Evolutionary conservation across 2,888 invertebrate genomes (phyloP).

Genomic region (Lapara coniferarum): DNA sequence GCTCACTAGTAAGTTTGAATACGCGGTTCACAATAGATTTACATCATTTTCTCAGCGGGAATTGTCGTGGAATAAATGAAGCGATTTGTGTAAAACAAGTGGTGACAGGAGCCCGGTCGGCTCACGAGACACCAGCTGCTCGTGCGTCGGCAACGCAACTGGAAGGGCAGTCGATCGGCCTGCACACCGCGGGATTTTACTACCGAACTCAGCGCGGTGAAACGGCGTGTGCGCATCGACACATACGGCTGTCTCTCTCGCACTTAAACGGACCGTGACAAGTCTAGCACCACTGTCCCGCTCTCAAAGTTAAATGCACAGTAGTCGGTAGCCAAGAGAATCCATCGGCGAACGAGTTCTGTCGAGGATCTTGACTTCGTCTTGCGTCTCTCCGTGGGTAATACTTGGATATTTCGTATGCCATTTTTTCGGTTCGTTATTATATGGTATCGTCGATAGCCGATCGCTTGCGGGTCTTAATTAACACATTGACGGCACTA

Average conservation of each 20-base stretch:
- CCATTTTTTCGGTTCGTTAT: constrained; percentile 68
- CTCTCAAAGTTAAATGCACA: constrained; percentile 63
- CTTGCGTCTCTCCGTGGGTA: constrained; percentile 70
- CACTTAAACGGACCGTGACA: constrained; percentile 31
- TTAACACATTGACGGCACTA: constrained; percentile 64
- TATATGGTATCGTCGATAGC: constrained; percentile 68
- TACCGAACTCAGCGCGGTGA: constrained; percentile 58
- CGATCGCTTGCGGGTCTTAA: constrained; percentile 66
- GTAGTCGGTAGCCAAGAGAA: constrained; percentile 72
- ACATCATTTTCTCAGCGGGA: constrained; percentile 70
- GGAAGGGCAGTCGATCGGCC: constrained; percentile 70
- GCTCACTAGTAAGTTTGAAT: constrained; percentile 56
- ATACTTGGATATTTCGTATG: constrained; percentile 65
- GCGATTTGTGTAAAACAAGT: constrained; percentile 69
- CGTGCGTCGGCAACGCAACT: constrained; percentile 75
- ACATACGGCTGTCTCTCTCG: constrained; percentile 52
- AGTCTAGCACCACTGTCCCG: constrained; percentile 43
- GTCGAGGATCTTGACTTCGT: constrained; percentile 72
- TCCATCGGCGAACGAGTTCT: constrained; percentile 76
- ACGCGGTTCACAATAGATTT: constrained; percentile 56
- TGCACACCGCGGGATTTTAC: constrained; percentile 67
- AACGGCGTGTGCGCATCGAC: constrained; percentile 67
- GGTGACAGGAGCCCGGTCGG: constrained; percentile 61
- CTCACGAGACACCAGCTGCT: constrained; percentile 74
- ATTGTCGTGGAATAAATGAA: constrained; percentile 56